Evolutionary conservation across 2,113 vertebrate species (phyloP).

Genomic region (Chaetorhynchus papuensis): DNA sequence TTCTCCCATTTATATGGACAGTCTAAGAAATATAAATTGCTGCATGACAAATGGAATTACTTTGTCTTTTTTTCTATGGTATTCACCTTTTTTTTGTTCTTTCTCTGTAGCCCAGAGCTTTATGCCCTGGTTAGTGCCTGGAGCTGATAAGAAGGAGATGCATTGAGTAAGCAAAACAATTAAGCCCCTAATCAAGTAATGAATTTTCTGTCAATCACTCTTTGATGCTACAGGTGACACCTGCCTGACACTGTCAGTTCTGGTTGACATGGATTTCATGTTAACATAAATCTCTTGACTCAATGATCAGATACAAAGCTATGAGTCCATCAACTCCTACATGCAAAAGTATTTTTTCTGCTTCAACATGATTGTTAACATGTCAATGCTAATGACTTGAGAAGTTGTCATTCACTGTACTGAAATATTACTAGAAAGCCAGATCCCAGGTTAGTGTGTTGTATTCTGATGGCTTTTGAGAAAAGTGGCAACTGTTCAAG

Average conservation of each 20-base stretch:
- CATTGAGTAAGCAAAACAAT: not conserved
- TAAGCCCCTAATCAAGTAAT: not conserved
- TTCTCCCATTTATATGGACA: not conserved
- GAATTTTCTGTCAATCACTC: not conserved
- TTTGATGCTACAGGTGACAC: not conserved
- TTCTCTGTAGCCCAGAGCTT: not conserved
- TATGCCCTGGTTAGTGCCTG: not conserved
- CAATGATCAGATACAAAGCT: not conserved
- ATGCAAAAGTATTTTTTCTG: not conserved
- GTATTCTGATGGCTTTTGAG: not conserved
- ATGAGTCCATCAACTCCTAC: not conserved
- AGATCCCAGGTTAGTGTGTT: not conserved
- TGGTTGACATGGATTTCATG: not conserved
- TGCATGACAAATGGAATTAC: not conserved
- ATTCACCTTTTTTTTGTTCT: not conserved
- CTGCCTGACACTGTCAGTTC: not conserved
- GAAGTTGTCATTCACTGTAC: not conserved
- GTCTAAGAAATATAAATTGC: not conserved
- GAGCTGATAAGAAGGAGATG: not conserved
- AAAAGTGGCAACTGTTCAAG: not conserved
- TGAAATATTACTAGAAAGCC: not conserved
- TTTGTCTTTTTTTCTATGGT: not conserved
- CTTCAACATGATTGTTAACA: not conserved
- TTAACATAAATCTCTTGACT: not conserved
- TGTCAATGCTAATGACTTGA: not conserved